Percentiles rank a stretch among this genome's conserved stretches.
Conservation (phyloP, 2,888 invertebrate genomes). For the Diadegma fenestrale region DNA sequence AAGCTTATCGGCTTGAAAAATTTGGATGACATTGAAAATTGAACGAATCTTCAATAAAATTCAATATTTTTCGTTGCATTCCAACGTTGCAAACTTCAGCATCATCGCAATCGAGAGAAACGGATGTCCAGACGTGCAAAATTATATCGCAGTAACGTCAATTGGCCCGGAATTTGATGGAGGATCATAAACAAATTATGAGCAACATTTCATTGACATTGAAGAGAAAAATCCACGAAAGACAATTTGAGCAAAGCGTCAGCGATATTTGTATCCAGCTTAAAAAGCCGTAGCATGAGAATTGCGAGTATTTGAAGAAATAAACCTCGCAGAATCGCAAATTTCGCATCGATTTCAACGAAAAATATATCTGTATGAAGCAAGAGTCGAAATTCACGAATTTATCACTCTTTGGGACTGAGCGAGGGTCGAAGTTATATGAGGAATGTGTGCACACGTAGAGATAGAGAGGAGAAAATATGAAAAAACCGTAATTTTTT, state of each 20-base stretch:
- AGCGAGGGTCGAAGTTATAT: background rate
- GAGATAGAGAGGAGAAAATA: background rate
- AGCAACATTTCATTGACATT: background rate
- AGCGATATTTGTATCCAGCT: slow-evolving; percentile 33
- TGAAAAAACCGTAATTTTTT: slow-evolving; percentile 8
- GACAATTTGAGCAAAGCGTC: background rate
- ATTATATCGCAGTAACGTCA: background rate
- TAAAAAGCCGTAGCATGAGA: background rate
- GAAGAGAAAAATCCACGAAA: background rate
- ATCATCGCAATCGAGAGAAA: background rate
- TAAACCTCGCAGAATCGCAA: slow-evolving; percentile 25
- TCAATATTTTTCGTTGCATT: too few species aligned
- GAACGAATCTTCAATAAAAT: too few species aligned
- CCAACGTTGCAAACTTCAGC: too few species aligned
- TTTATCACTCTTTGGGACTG: slow-evolving; percentile 38
- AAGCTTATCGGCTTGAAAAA: too few species aligned
- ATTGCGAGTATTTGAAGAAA: slow-evolving; percentile 9
- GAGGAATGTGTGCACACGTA: background rate
- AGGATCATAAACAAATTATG: background rate
- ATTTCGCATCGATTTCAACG: slow-evolving; percentile 28
- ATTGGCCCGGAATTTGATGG: background rate
- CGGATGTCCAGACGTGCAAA: background rate
- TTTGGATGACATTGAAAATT: too few species aligned
- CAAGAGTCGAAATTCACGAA: slow-evolving; percentile 25
- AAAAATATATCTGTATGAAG: background rate